Conservation (phyloP, 2,113 vertebrate genomes). For the Psettodes erumei region DNA sequence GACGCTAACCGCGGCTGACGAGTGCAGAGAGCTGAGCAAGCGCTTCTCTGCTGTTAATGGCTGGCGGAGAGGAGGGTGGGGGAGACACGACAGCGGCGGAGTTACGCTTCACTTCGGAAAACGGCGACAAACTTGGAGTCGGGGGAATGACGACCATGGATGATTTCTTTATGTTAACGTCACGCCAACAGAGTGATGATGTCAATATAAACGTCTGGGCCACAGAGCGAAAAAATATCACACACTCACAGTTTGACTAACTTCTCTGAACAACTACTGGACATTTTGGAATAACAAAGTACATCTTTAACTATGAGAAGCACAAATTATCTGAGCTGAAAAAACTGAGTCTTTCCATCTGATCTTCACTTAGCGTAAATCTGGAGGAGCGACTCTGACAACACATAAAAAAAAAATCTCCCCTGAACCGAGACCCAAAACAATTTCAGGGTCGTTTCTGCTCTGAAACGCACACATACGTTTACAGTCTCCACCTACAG, state of each 20-base stretch:
- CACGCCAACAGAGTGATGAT: neutral
- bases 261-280: neutral
- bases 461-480: too few relatives aligned
- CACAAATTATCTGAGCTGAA: too few relatives aligned
- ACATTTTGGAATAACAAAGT: slow-evolving; percentile 21
- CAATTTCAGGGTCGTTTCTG: too few relatives aligned
- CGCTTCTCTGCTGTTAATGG: slow-evolving; percentile 26
- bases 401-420: too few relatives aligned
- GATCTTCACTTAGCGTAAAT: too few relatives aligned
- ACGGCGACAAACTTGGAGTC: too few relatives aligned
- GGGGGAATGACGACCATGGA: neutral
- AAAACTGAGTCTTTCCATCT: too few relatives aligned
- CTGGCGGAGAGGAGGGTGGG: slow-evolving; percentile 46
- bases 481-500: too few relatives aligned
- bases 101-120: neutral
- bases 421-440: too few relatives aligned
- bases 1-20: slow-evolving; percentile 76
- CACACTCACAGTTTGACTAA: neutral
- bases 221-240: neutral
- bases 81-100: slow-evolving; percentile 35
- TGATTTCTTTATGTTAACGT: neutral
- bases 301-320: neutral
- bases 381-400: too few relatives aligned
- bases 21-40: slow-evolving; percentile 56
- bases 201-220: neutral